Base-by-base conservation (phyloP, 2,888 invertebrate species). In the Cheilosia scutellata region DNA sequence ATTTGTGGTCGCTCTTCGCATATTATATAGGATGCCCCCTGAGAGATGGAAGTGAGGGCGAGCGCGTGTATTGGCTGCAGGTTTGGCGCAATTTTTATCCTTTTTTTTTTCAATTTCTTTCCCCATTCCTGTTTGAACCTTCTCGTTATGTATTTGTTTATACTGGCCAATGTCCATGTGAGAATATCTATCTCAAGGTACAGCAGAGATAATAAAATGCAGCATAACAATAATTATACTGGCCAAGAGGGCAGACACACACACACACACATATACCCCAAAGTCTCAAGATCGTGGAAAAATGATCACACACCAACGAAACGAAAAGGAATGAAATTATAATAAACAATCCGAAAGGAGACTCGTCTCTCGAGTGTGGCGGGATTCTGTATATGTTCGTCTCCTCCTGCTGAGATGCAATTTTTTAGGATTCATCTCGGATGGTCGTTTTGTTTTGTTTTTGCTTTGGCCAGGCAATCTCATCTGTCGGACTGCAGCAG, bases 61-160 rank as follows among this genome's bases (percentile, higher is more conserved):
- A 83, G 63, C 83, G 83, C 83, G 83, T 83, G 83, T 62, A 84
- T 84, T 75, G 84, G 84, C 84, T 71, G 84, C 84, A 84, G 79
- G 84, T 84, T 84, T 79, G 84, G 84, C 84, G 84, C 84, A 78
- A 84, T 84, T 79, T 83, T 83, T 78, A 72, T 68, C 55, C 66
- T 83, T 66, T 66, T 66, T 33, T 31, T 58, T 11, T 47, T 27
- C 40, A 33, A 33, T 29, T 44, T 16, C 40, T 42, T 66, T 25
- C 2, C 40, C 25, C 29, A 47, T 55, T 44, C 16, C 13, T 20
- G 44, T 31, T 11, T 33, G 16, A 7, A 9, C 16, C 13, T 25
- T 16, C 16, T 25, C 16, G 60, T 47, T 51, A 29, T 33, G 55
- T 44, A 25, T 47, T 51, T 11, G 40, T 33, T 16, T 31, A 40